Evolutionary conservation across 2,797 vertebrate species (phyloP).

Genomic region (Xenops minutus): DNA sequence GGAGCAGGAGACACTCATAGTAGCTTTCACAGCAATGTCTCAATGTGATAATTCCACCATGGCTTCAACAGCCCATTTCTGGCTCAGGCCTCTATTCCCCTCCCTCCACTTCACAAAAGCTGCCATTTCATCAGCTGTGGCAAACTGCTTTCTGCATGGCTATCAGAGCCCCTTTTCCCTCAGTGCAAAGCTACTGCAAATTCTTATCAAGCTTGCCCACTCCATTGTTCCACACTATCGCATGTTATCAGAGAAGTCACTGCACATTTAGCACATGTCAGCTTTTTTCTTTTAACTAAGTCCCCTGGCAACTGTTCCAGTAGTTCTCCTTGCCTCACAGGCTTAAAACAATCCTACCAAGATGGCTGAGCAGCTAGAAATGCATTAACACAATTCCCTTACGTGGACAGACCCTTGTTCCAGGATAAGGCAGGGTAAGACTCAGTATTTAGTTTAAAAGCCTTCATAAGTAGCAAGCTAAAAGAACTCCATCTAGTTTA

Average conservation of each 20-base stretch:
- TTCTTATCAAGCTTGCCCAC: constrained; percentile 26
- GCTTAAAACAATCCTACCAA: constrained; percentile 24
- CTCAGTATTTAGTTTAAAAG: neutral
- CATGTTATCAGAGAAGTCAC: neutral
- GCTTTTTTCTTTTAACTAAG: neutral
- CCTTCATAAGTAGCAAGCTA: neutral
- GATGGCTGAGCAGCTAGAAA: neutral
- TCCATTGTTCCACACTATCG: constrained; percentile 15
- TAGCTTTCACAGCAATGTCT: neutral
- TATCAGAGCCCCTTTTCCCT: neutral
- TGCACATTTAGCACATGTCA: neutral
- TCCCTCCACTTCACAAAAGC: neutral
- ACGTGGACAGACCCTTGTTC: neutral
- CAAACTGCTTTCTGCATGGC: neutral
- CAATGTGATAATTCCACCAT: neutral
- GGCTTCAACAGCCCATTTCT: neutral
- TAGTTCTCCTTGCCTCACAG: neutral
- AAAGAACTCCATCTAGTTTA: neutral
- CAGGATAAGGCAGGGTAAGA: neutral
- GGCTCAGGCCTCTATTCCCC: neutral
- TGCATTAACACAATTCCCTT: neutral
- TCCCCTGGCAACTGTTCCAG: neutral
- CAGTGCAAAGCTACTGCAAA: constrained; percentile 31
- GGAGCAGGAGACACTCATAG: neutral
- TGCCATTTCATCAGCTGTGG: neutral